Percentiles rank a stretch among this genome's conserved stretches.
phyloP scores from a whole-genome alignment of 1,140 invertebrate genomes.

The Conus ventricosus region DNA sequence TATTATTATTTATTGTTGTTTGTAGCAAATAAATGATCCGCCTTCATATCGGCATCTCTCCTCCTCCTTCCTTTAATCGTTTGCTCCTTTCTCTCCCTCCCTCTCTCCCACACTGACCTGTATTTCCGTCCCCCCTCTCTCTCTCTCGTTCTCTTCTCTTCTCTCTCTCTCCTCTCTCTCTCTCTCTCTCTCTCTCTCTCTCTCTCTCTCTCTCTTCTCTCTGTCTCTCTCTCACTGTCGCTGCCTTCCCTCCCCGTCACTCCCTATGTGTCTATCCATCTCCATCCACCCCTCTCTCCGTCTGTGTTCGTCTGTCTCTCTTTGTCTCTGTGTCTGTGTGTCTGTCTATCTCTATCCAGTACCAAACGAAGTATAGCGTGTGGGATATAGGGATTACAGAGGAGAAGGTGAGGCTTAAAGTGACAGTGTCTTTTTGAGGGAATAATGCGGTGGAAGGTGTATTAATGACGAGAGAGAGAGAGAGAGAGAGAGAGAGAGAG shows the following conservation, averaged over 20 bases:
- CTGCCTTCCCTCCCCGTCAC: neutral
- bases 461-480: no score
- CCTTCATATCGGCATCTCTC: neutral
- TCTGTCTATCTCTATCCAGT: neutral
- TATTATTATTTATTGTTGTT: no score
- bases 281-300: neutral
- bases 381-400: no score
- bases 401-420: no score
- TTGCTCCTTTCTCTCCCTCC: neutral
- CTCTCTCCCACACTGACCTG: neutral
- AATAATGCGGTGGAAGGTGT: no score
- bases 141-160: neutral
- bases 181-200: neutral
- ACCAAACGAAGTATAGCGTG: no score
- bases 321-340: neutral
- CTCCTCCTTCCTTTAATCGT: neutral
- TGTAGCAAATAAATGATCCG: neutral
- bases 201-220: neutral
- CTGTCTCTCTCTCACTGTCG: neutral
- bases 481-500: no score
- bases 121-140: no score
- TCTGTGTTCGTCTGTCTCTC: neutral
- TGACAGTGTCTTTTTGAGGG: no score
- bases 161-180: neutral
- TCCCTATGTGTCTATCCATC: neutral